Evolutionary conservation across 92 coral and sea anemone genomes (phyloP).

Genomic region (Epizoanthus ramosus): DNA sequence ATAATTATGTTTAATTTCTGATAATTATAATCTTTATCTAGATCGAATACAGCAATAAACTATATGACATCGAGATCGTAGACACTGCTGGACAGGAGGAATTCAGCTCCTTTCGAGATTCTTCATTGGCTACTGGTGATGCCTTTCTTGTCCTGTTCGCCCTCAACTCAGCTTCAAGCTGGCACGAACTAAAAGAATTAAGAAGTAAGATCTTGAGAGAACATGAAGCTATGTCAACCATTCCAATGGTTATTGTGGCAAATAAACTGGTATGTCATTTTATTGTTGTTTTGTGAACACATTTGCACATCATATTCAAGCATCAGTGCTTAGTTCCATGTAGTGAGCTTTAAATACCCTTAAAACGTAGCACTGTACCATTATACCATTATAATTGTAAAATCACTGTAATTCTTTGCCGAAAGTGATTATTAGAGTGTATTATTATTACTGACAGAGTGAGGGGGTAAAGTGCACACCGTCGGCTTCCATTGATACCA

Average conservation of each 20-base stretch:
- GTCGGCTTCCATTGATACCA: too few species aligned
- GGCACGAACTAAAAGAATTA: slow-evolving; percentile 95
- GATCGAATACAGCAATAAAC: slow-evolving; percentile 90
- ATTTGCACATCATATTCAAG: too few species aligned
- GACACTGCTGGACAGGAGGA: slow-evolving; percentile 99
- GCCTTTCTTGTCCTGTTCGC: slow-evolving; percentile 96
- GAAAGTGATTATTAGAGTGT: too few species aligned
- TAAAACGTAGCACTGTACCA: too few species aligned
- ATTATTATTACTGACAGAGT: too few species aligned
- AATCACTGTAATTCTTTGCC: too few species aligned
- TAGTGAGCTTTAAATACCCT: too few species aligned
- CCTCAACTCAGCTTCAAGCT: slow-evolving; percentile 92
- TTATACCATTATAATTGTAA: too few species aligned
- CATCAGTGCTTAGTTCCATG: too few species aligned
- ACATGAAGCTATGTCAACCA: slow-evolving; percentile 67
- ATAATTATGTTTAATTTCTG: too few species aligned
- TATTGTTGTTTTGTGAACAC: too few species aligned
- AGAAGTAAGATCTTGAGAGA: slow-evolving; percentile 94
- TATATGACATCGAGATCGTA: slow-evolving; percentile 95
- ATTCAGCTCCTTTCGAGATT: slow-evolving; percentile 95
- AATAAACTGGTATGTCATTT: slow-evolving; percentile 84
- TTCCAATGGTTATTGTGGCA: slow-evolving; percentile 94
- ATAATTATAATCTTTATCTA: slow-evolving; percentile 30
- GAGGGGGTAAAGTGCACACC: too few species aligned
- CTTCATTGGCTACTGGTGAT: slow-evolving; percentile 98